Percentiles rank a stretch among this genome's conserved stretches.
phyloP scores from a whole-genome alignment of 2,888 invertebrate genomes.

The Zaprionus bogoriensis region DNA sequence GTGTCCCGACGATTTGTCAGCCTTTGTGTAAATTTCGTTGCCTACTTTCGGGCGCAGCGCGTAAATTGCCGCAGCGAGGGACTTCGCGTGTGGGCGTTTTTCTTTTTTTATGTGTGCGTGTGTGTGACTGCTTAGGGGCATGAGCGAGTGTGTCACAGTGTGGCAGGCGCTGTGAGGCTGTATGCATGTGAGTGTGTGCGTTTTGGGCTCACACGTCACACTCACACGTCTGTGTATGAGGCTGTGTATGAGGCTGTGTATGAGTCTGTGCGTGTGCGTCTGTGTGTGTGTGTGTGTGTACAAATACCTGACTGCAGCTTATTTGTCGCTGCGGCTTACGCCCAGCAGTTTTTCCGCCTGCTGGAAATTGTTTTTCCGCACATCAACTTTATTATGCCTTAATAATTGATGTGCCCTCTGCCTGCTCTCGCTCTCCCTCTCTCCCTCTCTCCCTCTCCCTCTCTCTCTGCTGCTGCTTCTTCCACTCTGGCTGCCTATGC shows the following conservation, averaged over 20 bases:
- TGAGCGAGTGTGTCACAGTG: neutral
- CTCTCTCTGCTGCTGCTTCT: no score
- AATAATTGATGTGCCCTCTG: conserved; percentile 48
- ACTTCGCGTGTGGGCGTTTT: conserved; percentile 10
- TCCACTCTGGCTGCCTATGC: no score
- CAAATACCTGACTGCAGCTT: conserved; percentile 57
- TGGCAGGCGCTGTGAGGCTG: neutral
- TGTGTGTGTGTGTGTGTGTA: conserved; percentile 17
- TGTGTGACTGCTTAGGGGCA: conserved; percentile 16
- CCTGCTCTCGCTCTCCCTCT: neutral
- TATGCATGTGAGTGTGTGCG: neutral
- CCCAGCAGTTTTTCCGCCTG: neutral
- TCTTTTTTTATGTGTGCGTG: conserved; percentile 4
- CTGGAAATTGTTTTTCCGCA: conserved; percentile 51
- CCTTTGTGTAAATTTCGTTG: conserved; percentile 52
- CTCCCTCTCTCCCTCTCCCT: neutral
- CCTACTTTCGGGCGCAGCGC: conserved; percentile 51
- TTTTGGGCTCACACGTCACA: no score
- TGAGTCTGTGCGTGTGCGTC: neutral
- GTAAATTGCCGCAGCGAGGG: conserved; percentile 33
- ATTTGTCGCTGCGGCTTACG: conserved; percentile 39
- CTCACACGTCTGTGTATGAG: no score
- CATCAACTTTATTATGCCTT: conserved; percentile 54
- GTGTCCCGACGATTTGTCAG: conserved; percentile 56
- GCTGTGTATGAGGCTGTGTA: neutral